phyloP scores from a whole-genome alignment of 2,113 vertebrate genomes.

The Microcebus lehilahytsara region DNA sequence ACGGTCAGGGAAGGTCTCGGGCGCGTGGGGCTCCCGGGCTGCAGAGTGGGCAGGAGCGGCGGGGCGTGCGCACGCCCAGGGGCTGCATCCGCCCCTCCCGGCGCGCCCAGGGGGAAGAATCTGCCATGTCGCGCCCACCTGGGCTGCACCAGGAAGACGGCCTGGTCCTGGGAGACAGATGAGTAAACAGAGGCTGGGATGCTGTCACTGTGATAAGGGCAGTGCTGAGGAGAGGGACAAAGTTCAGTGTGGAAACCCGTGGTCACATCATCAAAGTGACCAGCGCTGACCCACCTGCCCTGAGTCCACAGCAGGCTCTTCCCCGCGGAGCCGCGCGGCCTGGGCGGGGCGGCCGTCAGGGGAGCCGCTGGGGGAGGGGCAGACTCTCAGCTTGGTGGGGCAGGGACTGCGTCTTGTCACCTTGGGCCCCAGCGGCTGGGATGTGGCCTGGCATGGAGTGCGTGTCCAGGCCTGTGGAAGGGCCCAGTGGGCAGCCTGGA shows the following conservation, averaged over 20 bases:
- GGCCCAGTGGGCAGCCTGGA: background rate
- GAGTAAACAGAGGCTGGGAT: conserved; percentile 40
- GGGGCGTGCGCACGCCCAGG: background rate
- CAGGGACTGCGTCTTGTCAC: background rate
- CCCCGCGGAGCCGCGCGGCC: background rate
- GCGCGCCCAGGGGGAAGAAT: background rate
- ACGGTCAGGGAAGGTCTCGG: background rate
- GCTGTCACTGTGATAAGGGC: conserved; percentile 43
- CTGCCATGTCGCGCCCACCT: background rate
- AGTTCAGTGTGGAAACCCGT: conserved; percentile 27
- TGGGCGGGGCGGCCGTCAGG: background rate
- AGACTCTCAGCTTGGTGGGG: background rate
- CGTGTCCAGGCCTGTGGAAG: background rate
- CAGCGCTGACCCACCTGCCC: background rate
- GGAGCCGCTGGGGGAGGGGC: background rate
- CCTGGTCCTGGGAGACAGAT: background rate
- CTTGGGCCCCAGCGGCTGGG: background rate
- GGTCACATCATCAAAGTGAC: conserved; percentile 8
- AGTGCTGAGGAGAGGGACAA: conserved; percentile 20
- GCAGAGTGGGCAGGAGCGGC: background rate
- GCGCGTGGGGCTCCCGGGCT: background rate
- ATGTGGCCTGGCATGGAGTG: background rate
- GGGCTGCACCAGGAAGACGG: conserved; percentile 1
- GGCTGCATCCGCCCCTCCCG: background rate
- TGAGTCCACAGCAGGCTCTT: background rate